Evolutionary conservation across 1,140 invertebrate genomes (phyloP).

Genomic region (Diabrotica virgifera): DNA sequence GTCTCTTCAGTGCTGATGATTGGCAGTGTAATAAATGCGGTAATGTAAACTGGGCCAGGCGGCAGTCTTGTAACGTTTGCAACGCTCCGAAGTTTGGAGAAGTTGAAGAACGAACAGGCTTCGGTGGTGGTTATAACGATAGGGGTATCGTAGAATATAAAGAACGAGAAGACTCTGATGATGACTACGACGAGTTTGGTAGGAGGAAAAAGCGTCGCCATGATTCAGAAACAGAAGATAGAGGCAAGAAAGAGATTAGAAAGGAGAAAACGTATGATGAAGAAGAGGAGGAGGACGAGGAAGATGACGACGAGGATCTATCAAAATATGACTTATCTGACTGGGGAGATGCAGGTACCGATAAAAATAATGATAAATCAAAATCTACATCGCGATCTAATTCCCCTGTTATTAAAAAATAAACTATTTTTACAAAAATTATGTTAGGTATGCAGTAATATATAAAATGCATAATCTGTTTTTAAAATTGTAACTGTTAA

Average conservation of each 20-base stretch:
- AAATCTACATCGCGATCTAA: conserved; percentile 36
- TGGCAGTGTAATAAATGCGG: conserved; percentile 99
- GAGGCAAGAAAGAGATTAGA: conserved; percentile 39
- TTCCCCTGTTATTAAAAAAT: conserved; percentile 27
- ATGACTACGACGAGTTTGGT: conserved; percentile 95
- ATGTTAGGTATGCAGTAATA: too few relatives aligned
- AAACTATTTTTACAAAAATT: not conserved
- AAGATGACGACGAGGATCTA: conserved; percentile 71
- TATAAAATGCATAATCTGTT: too few relatives aligned
- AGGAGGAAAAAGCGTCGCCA: conserved; percentile 75
- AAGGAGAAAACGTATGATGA: conserved; percentile 27
- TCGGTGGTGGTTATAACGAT: conserved; percentile 91
- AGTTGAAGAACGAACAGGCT: conserved; percentile 75
- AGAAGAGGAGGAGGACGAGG: conserved; percentile 57
- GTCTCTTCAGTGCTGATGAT: conserved; percentile 97
- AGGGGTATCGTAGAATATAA: conserved; percentile 91
- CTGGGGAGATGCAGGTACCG: conserved; percentile 57
- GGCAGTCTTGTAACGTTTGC: conserved; percentile 97
- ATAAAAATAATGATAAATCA: conserved; percentile 35
- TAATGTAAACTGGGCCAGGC: conserved; percentile 98
- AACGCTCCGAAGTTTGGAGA: conserved; percentile 96
- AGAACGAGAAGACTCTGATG: conserved; percentile 77
- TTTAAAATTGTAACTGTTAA: too few relatives aligned
- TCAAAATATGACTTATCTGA: conserved; percentile 80
- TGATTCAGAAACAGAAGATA: conserved; percentile 43